Evolutionary conservation across 2,113 vertebrate species (phyloP), one percentile per base, ranked within the genome.

Genomic region (Aldabrachelys gigantea): DNA sequence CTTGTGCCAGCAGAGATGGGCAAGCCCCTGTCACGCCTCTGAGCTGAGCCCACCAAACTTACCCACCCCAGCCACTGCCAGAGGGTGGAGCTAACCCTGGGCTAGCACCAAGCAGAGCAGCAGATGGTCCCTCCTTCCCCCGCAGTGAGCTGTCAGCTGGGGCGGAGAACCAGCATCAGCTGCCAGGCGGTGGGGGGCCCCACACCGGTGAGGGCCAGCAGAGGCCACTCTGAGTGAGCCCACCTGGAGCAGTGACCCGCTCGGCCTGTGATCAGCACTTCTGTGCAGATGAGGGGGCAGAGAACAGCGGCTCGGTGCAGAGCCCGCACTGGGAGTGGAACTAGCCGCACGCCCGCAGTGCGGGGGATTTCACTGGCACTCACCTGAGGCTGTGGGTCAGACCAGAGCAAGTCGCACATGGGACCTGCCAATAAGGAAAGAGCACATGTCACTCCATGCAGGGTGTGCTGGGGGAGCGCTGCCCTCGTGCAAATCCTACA

Each of bases 341-440:
- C 12, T 10, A 38, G 31, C 31, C 5, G 29, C 13, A 35, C 31
- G 8, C 38, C 52, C 8, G 17, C 38, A 21, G 44, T 6, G 3
- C 11, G 1, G 21, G 44, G 35, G n/a, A 5, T n/a, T 69, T 69
- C 65, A 21, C 59, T 4, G 31, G 31, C 62, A 10, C 89, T 89
- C 79, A 94, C 93, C 89, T 92, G 93, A 6, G 93, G 93, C 19
- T 92, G 93, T 0, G 93, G 93, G 84, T 92, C 93, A 0, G 94
- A 93, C 94, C 94, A 95, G 8, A 92, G 94, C 10, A 99, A 98
- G 96, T 99, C 99, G n/a, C 99, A 99, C 99, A 99, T 99, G 65
- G 99, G 99, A 78, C 99, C 99, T 99, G 98, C 3, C 2, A 14
- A 53, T 16, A 35, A 54, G 53, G 17, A 10, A 35, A 24, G 5